These are phyloP conservation scores for Echinops telfairi DNA, from an alignment of 2,113 vertebrate species.

Conservation along the genomic window DNA sequence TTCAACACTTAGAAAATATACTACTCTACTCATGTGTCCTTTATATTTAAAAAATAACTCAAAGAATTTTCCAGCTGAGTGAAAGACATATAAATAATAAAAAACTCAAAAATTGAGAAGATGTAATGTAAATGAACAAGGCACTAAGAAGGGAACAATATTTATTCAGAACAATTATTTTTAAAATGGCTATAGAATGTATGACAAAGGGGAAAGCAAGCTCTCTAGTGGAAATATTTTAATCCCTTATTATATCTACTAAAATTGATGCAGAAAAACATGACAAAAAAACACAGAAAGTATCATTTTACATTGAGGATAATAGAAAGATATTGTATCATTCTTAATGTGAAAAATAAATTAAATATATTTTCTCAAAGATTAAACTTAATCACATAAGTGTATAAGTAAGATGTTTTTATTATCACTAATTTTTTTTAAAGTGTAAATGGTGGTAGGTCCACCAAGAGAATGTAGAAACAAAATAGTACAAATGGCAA, in stretches of 20 bases:
- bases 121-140: neutral
- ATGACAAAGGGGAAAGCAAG: neutral
- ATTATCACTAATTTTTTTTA: neutral
- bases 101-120: neutral
- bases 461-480: neutral
- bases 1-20: slow-evolving; percentile 26
- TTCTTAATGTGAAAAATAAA: neutral
- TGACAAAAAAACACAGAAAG: neutral
- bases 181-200: neutral
- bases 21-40: neutral
- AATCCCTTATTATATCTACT: neutral
- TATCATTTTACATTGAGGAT: neutral
- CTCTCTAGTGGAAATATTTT: slow-evolving; percentile 50
- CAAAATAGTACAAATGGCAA: neutral
- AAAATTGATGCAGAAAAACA: neutral
- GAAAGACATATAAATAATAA: slow-evolving; percentile 2
- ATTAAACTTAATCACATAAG: neutral
- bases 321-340: neutral
- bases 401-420: neutral
- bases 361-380: neutral
- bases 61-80: neutral
- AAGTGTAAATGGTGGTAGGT: neutral
- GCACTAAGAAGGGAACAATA: slow-evolving; percentile 12
- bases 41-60: slow-evolving; percentile 36
- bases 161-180: slow-evolving; percentile 40